These are phyloP conservation scores for Ectropis grisescens DNA, from an alignment of 1,140 invertebrate genomes.

Conservation along the genomic window DNA sequence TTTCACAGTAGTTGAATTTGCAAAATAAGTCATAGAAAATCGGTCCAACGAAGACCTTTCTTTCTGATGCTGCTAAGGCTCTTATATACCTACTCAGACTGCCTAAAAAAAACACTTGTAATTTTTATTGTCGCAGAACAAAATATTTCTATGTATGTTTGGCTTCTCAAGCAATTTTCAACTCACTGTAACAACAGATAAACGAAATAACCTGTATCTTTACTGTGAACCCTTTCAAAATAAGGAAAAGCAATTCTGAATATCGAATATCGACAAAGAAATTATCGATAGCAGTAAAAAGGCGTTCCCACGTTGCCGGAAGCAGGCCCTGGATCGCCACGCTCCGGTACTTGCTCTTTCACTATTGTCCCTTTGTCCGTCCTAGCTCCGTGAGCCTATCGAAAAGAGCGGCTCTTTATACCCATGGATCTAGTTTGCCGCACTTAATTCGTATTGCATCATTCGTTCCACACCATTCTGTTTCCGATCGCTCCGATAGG, in stretches of 20 bases:
- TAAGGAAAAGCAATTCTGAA: background rate
- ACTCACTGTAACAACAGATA: too few relatives aligned
- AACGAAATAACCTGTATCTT: too few relatives aligned
- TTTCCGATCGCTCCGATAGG: slow-evolving; percentile 19
- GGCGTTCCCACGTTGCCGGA: slow-evolving; percentile 58
- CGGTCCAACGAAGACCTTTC: too few relatives aligned
- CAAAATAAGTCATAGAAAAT: too few relatives aligned
- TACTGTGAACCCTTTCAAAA: background rate
- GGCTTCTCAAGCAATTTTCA: too few relatives aligned
- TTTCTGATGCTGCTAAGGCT: too few relatives aligned
- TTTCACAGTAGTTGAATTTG: too few relatives aligned
- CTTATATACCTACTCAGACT: too few relatives aligned
- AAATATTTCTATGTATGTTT: too few relatives aligned
- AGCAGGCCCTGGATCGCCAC: slow-evolving; percentile 42
- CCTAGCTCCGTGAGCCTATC: slow-evolving; percentile 37
- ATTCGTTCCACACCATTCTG: slow-evolving; percentile 41
- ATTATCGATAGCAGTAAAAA: slow-evolving; percentile 39
- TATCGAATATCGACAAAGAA: slow-evolving; percentile 7
- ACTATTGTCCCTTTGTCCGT: slow-evolving; percentile 57
- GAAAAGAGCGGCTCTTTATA: slow-evolving; percentile 44
- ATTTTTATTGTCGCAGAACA: too few relatives aligned
- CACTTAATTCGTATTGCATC: slow-evolving; percentile 50
- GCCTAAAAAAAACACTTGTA: too few relatives aligned
- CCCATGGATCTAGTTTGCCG: slow-evolving; percentile 42
- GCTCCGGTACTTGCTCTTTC: slow-evolving; percentile 52